Conservation (phyloP, 2,797 vertebrate species). For the Antrozous pallidus region DNA sequence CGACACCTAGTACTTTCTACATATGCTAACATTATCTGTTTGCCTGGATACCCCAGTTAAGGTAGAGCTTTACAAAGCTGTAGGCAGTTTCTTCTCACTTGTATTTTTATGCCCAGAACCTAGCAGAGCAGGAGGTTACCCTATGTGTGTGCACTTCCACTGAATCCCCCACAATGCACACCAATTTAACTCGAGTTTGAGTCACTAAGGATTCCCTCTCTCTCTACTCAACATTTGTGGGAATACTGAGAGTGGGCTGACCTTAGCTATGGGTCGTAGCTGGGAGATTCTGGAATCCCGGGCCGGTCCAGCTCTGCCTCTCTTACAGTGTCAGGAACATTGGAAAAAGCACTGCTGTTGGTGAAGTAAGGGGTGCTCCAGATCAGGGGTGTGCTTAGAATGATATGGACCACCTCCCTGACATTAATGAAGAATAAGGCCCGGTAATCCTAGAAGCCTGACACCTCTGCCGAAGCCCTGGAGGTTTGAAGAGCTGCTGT, state of each 20-base stretch:
- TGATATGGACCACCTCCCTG: neutral
- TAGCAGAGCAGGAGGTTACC: neutral
- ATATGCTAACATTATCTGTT: neutral
- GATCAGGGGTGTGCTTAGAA: neutral
- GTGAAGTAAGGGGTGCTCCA: neutral
- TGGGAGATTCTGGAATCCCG: neutral
- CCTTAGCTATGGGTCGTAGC: neutral
- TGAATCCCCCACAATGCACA: neutral
- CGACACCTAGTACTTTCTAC: neutral
- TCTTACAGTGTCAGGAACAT: neutral
- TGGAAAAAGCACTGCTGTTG: neutral
- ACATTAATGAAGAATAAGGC: neutral
- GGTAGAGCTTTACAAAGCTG: neutral
- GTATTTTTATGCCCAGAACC: neutral
- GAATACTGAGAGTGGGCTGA: neutral
- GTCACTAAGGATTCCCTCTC: neutral
- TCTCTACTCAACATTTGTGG: neutral
- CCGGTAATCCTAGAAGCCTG: neutral
- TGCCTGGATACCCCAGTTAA: neutral
- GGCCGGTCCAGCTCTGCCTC: neutral
- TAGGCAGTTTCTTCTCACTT: neutral
- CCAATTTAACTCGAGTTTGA: neutral
- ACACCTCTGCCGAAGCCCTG: no score
- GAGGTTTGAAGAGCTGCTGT: neutral
- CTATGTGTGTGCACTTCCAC: neutral